Conservation (phyloP, 2,888 invertebrate species). For the Caenorhabditis afra region DNA sequence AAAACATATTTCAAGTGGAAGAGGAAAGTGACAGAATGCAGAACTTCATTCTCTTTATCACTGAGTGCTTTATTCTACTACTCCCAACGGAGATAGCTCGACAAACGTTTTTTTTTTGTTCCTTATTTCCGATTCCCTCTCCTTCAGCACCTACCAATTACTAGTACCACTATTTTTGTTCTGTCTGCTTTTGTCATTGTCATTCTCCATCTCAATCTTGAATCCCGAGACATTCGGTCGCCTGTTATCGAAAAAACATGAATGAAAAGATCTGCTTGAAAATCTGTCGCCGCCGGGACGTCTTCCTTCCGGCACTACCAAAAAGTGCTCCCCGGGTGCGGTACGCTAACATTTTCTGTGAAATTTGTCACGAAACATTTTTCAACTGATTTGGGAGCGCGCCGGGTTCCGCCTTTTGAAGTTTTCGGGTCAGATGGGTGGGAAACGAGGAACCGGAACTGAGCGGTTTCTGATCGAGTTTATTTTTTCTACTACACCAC, state of each 20-base stretch:
- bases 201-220: no score
- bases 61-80: conserved; percentile 24
- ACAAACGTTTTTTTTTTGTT: conserved; percentile 2
- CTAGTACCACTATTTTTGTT: no score
- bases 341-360: conserved; percentile 20
- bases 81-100: conserved; percentile 26
- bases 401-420: not conserved
- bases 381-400: conserved; percentile 10
- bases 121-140: conserved; percentile 6
- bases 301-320: conserved; percentile 38
- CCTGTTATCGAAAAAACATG: no score
- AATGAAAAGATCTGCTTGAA: conserved; percentile 12
- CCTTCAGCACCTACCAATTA: no score
- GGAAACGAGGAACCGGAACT: no score
- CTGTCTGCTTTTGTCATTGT: no score
- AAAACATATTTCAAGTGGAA: not conserved
- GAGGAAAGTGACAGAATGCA: not conserved
- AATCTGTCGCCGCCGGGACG: conserved; percentile 18
- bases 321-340: conserved; percentile 18
- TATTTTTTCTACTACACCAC: no score
- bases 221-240: no score
- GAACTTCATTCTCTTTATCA: conserved; percentile 37
- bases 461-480: no score
- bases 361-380: conserved; percentile 34
- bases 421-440: no score